These are phyloP conservation scores for Trichogramma pretiosum DNA, from an alignment of 1,140 invertebrate genomes.

Conservation along the genomic window DNA sequence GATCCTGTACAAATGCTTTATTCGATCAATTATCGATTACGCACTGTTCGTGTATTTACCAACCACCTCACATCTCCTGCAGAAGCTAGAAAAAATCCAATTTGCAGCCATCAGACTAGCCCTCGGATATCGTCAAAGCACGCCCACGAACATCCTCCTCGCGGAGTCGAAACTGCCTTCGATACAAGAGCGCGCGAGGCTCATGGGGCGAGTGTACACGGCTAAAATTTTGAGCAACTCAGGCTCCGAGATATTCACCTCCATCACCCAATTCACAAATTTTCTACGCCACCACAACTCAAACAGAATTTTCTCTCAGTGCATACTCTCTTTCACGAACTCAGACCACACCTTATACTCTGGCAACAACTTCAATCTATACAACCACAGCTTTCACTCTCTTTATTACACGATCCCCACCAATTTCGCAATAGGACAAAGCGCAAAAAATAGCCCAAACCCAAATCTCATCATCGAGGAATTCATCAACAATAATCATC, in stretches of 20 bases:
- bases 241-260: not conserved
- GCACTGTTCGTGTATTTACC: constrained; percentile 9
- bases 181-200: too few relatives aligned
- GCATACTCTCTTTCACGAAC: too few relatives aligned
- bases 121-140: constrained; percentile 14
- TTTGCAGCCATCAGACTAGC: constrained; percentile 7
- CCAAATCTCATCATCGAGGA: not conserved
- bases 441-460: not conserved
- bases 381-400: too few relatives aligned
- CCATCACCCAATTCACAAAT: not conserved
- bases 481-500: not conserved
- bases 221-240: not conserved
- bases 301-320: too few relatives aligned
- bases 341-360: too few relatives aligned
- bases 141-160: constrained; percentile 14
- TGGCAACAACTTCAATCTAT: too few relatives aligned
- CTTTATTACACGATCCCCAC: not conserved
- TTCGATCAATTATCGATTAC: too few relatives aligned
- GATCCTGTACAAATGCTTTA: constrained; percentile 8
- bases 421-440: not conserved
- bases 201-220: not conserved
- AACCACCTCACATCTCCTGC: not conserved
- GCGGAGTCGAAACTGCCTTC: constrained; percentile 16
- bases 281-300: not conserved
- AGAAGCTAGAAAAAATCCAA: constrained; percentile 7